Evolutionary conservation across 2,797 vertebrate species (phyloP).

Genomic region (Falco concolor): DNA sequence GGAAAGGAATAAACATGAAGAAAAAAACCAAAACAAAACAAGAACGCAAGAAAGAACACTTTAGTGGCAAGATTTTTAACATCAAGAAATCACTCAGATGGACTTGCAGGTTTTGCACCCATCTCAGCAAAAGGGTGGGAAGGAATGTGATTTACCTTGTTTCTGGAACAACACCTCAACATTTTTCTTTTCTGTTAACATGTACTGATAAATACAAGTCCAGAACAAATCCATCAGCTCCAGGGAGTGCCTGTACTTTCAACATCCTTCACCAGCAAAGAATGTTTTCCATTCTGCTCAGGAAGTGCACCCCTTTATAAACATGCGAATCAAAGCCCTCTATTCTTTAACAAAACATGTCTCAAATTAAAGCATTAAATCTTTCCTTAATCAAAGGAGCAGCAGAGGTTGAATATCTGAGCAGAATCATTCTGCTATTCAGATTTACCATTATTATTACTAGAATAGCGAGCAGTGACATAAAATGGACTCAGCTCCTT

Average conservation of each 20-base stretch:
- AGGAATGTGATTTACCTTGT: background rate
- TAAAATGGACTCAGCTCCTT: background rate
- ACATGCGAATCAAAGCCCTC: background rate
- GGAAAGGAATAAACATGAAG: background rate
- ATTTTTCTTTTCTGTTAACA: background rate
- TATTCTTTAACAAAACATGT: slow-evolving; percentile 22
- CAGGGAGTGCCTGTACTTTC: slow-evolving; percentile 11
- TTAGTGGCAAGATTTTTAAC: background rate
- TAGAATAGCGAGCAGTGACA: background rate
- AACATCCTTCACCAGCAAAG: slow-evolving; percentile 4
- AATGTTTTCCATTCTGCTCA: slow-evolving; percentile 9
- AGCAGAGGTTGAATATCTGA: background rate
- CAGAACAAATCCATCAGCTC: slow-evolving; percentile 14
- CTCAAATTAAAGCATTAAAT: slow-evolving; percentile 49
- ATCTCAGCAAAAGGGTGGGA: background rate
- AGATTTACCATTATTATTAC: background rate
- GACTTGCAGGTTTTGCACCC: background rate
- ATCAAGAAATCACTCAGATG: background rate
- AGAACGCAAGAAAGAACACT: background rate
- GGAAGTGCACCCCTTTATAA: slow-evolving; percentile 12
- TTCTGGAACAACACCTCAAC: background rate
- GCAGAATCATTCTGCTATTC: background rate
- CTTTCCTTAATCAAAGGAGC: slow-evolving; percentile 19
- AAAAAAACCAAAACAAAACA: background rate
- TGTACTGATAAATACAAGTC: background rate